Percentiles rank a stretch among this genome's conserved stretches.
phyloP scores from a whole-genome alignment of 1,140 invertebrate species.

The Megalopta genalis region DNA sequence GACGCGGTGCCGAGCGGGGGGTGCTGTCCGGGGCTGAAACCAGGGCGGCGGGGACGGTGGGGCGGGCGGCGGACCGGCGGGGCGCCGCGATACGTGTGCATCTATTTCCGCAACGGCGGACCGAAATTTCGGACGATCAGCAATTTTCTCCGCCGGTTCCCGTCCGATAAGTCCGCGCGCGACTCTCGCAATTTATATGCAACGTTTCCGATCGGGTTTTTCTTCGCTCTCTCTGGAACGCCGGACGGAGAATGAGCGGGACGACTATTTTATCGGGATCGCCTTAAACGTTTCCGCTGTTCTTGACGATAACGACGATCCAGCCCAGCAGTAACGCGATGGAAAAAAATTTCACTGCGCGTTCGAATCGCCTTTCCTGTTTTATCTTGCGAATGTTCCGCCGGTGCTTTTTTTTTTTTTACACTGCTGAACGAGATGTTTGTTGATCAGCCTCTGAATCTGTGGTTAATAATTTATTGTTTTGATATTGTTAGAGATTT shows the following conservation, averaged over 20 bases:
- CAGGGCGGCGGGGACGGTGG: no score
- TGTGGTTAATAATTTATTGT: no score
- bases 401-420: no score
- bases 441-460: no score
- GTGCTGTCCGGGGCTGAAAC: no score
- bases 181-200: slow-evolving; percentile 22
- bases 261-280: background rate
- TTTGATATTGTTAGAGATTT: no score
- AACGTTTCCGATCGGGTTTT: slow-evolving; percentile 12
- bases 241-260: background rate
- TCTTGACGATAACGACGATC: background rate
- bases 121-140: slow-evolving; percentile 25
- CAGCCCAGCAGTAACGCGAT: no score
- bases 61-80: background rate
- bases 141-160: slow-evolving; percentile 11
- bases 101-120: slow-evolving; percentile 13
- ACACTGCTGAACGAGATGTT: no score
- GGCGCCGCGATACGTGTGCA: slow-evolving; percentile 1
- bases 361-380: no score
- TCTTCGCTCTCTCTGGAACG: background rate
- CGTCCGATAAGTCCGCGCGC: slow-evolving; percentile 9
- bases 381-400: no score
- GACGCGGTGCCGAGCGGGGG: background rate
- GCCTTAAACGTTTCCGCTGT: background rate
- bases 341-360: no score